These are phyloP conservation scores for Metopia argyrocephala DNA, from an alignment of 2,888 invertebrate genomes.

Conservation along the genomic window DNA sequence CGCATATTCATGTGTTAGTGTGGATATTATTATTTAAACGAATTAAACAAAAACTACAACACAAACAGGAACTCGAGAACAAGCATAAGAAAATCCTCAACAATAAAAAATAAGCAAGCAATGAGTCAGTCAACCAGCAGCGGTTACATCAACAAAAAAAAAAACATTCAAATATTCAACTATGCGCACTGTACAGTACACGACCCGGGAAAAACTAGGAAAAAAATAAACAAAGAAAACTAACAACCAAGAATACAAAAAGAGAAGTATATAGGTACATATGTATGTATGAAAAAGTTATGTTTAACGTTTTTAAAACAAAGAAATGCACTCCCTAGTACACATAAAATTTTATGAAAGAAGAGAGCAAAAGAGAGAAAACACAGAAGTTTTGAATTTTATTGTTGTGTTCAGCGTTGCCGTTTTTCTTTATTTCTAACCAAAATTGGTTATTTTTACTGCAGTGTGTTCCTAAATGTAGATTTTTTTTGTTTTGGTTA, in stretches of 20 bases:
- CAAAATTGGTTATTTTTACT: no score
- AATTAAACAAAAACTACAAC: conserved; percentile 25
- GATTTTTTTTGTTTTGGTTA: no score
- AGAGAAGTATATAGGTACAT: conserved; percentile 1
- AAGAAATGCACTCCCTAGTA: conserved; percentile 24
- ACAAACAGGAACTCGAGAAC: conserved; percentile 29
- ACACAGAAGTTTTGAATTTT: no score
- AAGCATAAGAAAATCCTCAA: conserved; percentile 31
- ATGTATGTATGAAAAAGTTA: neutral
- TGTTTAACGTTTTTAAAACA: neutral
- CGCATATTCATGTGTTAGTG: neutral
- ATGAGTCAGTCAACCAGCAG: neutral
- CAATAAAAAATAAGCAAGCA: no score
- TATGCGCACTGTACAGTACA: conserved; percentile 72
- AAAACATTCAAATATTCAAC: conserved; percentile 65
- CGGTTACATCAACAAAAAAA: conserved; percentile 18
- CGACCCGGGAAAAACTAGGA: conserved; percentile 67
- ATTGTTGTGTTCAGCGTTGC: no score
- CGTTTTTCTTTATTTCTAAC: no score
- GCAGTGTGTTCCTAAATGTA: no score
- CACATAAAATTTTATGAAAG: neutral
- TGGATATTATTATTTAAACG: conserved; percentile 1
- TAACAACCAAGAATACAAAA: neutral
- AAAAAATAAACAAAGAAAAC: neutral
- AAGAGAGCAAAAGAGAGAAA: neutral